Conservation (phyloP, 2,113 vertebrate species). For the Microcebus ravelobensis region DNA sequence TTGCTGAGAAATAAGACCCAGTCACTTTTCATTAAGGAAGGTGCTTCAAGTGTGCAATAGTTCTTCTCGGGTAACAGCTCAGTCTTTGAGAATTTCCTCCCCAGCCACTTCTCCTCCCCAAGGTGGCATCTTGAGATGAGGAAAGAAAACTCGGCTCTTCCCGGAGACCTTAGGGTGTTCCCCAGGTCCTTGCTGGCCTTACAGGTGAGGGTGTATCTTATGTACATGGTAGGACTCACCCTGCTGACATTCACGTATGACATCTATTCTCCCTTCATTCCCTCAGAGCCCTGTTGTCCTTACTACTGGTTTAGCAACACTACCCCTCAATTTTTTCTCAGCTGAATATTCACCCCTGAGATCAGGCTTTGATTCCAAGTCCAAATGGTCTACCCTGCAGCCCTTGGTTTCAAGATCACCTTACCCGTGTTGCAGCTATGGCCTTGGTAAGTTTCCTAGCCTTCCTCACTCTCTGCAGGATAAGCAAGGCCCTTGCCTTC, state of each 20-base stretch:
- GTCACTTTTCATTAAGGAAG: not conserved
- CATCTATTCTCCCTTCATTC: not conserved
- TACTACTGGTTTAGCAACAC: not conserved
- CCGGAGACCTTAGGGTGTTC: not conserved
- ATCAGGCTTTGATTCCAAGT: not conserved
- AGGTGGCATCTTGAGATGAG: not conserved
- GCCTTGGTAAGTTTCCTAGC: not conserved
- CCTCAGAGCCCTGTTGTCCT: rapidly evolving
- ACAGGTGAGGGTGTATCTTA: not conserved
- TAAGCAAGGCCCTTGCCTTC: not conserved
- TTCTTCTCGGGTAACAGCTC: not conserved
- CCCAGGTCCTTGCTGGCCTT: not conserved
- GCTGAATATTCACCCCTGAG: not conserved
- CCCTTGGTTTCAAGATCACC: not conserved
- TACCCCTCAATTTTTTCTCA: not conserved
- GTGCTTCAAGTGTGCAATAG: not conserved
- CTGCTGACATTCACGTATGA: not conserved
- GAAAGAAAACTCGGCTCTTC: not conserved
- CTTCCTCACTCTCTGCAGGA: not conserved
- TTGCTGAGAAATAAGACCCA: not conserved
- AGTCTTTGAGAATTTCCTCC: not conserved
- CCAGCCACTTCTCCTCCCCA: not conserved
- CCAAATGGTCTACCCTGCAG: not conserved
- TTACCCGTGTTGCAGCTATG: not conserved
- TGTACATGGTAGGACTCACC: not conserved